Base-by-base conservation (phyloP, 2,888 invertebrate species). In the Galerucella pusilla region DNA sequence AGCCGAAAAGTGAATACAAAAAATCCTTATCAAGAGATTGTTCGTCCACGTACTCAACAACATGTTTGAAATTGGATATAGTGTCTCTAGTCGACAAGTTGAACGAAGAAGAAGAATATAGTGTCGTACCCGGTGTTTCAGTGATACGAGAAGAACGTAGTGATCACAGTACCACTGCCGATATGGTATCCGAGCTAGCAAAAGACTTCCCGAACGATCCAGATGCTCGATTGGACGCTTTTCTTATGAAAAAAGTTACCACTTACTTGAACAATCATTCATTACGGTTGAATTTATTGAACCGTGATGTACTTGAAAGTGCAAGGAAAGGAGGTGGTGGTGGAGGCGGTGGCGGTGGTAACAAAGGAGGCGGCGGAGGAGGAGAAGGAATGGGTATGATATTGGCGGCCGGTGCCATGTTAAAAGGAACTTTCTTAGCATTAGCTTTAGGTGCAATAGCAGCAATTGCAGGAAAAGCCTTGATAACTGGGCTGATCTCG, bases 401-500 rank as follows among this genome's bases (percentile, higher is more conserved):
- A 10, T 70, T 79, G 69, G 90, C 90, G 0, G 90, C 89, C 12
- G 87, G 88, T 28, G 88, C 90, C 80, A 90, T 91, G 89, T 90
- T 91, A 88, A 91, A 90, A 89, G 94, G 94, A 78, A 94, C 94
- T 0, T 85, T 87, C 1, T 91, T 94, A 86, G 93, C 95, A 0
- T 84, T 95, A 49, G 94, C 93, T 11, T 73, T 78, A 42, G 94
- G 94, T 12, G 94, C 92, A 0, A 87, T 96, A 3, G 95, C 95
- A 0, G 88, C 94, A 67, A 89, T 96, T 54, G 95, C 95, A 10
- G 95, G 95, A 11, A 96, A 96, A 85, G 96, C 96, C 0, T 85
- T 96, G 20, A 93, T 95, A 93, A 94, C 95, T 0, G 94, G 94
- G 1, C 85, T 96, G 73, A 93, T 95, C 91, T 94, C 96, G 0